Evolutionary conservation across 1,140 invertebrate species (phyloP), one percentile per base, ranked within the genome.

Genomic region (Aphaenogaster ashmeadi): DNA sequence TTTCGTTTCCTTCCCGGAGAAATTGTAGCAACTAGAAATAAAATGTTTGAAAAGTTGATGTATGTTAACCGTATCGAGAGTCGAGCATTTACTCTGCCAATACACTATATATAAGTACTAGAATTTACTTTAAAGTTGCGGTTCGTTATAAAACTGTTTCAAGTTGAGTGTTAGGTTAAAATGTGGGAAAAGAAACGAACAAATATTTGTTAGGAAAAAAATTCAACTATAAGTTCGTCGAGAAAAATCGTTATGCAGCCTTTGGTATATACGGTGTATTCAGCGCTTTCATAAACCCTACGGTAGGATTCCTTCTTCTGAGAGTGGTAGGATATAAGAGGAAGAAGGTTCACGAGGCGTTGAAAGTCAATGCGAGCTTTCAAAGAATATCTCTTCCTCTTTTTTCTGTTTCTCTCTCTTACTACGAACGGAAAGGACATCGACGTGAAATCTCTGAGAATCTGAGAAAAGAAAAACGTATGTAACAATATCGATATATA

Each of bases 341-440:
- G 64, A 79, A 60, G 60, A 78, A 72, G 54, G n/a, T 21, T 81
- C 67, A n/a, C 58, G 52, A 64, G 44, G 44, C 74, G 78, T 90
- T 90, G 74, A 69, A 87, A 90, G 88, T 90, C 86, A 89, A 90
- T 85, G 86, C 47, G 33, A 87, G 27, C 85, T 71, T 80, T 89
- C 78, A 79, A 27, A 69, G 27, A 58, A 58, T 78, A 54, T 78
- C 75, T 87, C 60, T 67, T 79, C 21, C 18, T 71, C 52, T 50
- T 88, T 64, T 27, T 54, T 60, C 27, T 21, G 2, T 56, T 18
- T 69, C n/a, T 36, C 18, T 33, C 15, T 72, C 67, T 60, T 44
- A 18, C 38, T 74, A 47, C 54, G 67, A 83, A 18, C 18, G 13
- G 15, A n/a, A 84, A 50, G 11, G 18, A 74, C 54, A 81, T 71